Conservation (phyloP, 2,113 vertebrate species). For the Aplodontia rufa region DNA sequence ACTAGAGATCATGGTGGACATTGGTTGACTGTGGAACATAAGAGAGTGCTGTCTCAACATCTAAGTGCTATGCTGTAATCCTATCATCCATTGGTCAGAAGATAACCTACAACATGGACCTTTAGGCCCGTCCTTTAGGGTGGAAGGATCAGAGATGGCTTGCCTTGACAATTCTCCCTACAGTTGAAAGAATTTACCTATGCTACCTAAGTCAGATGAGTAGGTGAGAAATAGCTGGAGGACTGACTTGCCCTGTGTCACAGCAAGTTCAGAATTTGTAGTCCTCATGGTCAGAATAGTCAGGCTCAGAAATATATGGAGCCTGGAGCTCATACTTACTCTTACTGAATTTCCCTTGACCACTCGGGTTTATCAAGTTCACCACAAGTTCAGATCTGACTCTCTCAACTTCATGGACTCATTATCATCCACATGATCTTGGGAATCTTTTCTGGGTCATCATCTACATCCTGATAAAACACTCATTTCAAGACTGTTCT, state of each 20-base stretch:
- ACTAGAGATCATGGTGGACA: neutral
- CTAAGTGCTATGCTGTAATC: neutral
- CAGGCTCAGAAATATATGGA: neutral
- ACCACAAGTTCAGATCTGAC: neutral
- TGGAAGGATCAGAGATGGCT: neutral
- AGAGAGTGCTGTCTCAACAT: neutral
- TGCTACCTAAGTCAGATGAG: neutral
- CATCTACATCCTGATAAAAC: neutral
- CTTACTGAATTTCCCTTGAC: constrained; percentile 22
- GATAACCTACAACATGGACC: neutral
- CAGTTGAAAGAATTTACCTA: neutral
- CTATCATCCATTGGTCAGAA: neutral
- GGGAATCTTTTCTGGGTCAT: neutral
- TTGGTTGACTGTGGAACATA: neutral
- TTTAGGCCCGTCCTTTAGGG: neutral
- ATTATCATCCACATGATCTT: neutral
- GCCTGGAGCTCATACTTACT: neutral
- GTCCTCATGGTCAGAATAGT: neutral
- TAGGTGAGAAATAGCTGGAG: neutral
- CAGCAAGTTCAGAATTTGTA: neutral
- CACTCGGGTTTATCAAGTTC: neutral
- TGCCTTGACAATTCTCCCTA: neutral
- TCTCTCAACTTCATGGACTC: neutral
- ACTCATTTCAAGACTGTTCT: neutral
- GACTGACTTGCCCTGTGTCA: neutral